Conservation (phyloP, 1,140 invertebrate species). For the Oreohelix idahoensis region DNA sequence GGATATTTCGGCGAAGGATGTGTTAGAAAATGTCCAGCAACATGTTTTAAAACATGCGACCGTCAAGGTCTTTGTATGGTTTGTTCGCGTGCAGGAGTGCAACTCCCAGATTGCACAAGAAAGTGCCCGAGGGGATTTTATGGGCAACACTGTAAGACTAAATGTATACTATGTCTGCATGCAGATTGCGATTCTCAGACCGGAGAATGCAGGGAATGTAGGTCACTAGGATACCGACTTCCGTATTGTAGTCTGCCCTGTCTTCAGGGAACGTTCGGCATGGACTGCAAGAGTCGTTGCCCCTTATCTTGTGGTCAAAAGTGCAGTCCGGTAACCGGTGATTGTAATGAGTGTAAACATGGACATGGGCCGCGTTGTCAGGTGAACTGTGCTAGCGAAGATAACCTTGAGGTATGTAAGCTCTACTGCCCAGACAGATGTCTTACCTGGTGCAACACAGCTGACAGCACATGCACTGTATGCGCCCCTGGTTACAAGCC, state of each 20-base stretch:
- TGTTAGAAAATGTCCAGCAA: neutral
- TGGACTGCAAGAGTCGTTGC: slow-evolving; percentile 4
- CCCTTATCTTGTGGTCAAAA: neutral
- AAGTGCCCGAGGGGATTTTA: neutral
- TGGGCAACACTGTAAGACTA: neutral
- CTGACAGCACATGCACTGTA: neutral
- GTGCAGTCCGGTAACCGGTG: slow-evolving; percentile 1
- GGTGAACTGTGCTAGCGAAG: slow-evolving; percentile 7
- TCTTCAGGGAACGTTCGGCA: neutral
- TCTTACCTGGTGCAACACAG: slow-evolving; percentile 25
- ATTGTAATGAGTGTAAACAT: neutral
- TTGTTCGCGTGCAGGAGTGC: neutral
- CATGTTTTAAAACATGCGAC: slow-evolving; percentile 7
- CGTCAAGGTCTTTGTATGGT: neutral
- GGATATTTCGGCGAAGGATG: slow-evolving; percentile 15
- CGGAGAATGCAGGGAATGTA: slow-evolving; percentile 8
- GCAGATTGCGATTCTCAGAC: neutral
- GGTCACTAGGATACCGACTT: neutral
- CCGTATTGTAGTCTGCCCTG: neutral
- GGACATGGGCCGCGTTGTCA: neutral
- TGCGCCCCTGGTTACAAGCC: slow-evolving; percentile 6
- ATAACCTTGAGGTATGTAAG: neutral
- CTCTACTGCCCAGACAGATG: slow-evolving; percentile 18
- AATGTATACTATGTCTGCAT: neutral
- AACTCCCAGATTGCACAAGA: neutral